Base-by-base conservation (phyloP, 2,113 vertebrate species). In the Syngnathoides biaculeatus region DNA sequence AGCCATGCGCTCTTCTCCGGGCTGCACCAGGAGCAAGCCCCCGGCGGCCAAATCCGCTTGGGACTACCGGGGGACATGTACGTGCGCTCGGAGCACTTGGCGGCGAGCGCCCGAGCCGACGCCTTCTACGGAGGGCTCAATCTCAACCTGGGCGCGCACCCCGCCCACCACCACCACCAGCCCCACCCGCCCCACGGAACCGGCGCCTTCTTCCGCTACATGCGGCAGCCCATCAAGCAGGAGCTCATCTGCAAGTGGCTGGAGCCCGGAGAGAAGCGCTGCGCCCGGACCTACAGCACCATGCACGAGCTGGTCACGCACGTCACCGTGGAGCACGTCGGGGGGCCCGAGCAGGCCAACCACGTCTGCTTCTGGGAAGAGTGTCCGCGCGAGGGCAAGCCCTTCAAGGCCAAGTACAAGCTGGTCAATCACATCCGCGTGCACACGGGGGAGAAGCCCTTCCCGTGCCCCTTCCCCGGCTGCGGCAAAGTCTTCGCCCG, bases 401-500 rank as follows among this genome's bases (percentile, higher is more conserved):
- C 97, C 70, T 99, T 99, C 90, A 99, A 99, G 93, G 97, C 97
- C 89, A 99, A 99, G 92, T 99, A 99, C 78, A 99, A 99, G 94
- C 97, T 99, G 85, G 97, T 99, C 79, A 99, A 99, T 92, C 97
- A 99, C 90, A 99, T 99, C 90, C 92, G 97, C 79, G 97, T 98
- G 80, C 97, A 99, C 92, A 99, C 97, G 84, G 97, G 97, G 79
- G 97, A 99, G 92, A 99, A 99, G 76, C 97, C 97, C 75, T 99
- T 99, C 65, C 97, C 97, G 3, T 99, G 97, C 80, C 97, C 97
- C 57, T 99, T 98, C 88, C 96, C 97, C 30, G 97, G 96, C 87
- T 99, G 97, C 90, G 97, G 97, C 73, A 98, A 99, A 93, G 97
- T 99, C 69, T 98, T 99, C 83, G 97, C 97, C 71, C 93, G 97